phyloP scores from a whole-genome alignment of 92 coral and sea anemone species.

The Epizoanthus scotinus region DNA sequence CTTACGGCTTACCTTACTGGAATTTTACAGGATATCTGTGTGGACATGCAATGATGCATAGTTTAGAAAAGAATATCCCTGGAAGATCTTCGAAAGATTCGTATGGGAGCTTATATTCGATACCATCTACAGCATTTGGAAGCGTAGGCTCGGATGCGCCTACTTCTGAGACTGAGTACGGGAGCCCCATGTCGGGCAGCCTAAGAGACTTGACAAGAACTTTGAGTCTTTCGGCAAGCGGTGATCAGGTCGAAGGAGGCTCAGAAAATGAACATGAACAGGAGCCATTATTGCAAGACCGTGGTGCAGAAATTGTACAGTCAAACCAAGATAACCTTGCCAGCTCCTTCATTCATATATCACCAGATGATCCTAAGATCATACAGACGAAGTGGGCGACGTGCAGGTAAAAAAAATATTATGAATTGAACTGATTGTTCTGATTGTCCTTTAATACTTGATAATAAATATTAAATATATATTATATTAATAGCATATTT shows the following conservation, averaged over 20 bases:
- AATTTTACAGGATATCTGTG: no score
- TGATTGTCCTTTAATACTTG: no score
- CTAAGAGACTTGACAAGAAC: slow-evolving; percentile 1
- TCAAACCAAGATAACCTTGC: neutral
- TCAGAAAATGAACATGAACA: slow-evolving; percentile 1
- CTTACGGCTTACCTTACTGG: no score
- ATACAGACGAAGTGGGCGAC: neutral
- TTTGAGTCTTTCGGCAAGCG: slow-evolving; percentile 4
- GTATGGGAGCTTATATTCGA: slow-evolving; percentile 7
- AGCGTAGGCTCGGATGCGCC: slow-evolving; percentile 3
- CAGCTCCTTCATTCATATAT: neutral
- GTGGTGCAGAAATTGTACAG: neutral
- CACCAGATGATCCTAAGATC: neutral
- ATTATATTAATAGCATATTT: no score
- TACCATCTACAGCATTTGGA: slow-evolving; percentile 14
- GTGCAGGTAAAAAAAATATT: slow-evolving; percentile 8
- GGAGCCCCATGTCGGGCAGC: neutral
- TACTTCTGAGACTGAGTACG: neutral
- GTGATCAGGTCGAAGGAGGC: neutral
- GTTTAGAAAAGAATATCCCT: no score
- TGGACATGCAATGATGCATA: no score
- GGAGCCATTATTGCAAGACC: slow-evolving; percentile 1
- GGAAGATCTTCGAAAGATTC: neutral
- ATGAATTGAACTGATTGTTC: no score
- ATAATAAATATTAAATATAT: no score